Base-by-base conservation (phyloP, 2,888 invertebrate genomes). In the Catocala sponsa region DNA sequence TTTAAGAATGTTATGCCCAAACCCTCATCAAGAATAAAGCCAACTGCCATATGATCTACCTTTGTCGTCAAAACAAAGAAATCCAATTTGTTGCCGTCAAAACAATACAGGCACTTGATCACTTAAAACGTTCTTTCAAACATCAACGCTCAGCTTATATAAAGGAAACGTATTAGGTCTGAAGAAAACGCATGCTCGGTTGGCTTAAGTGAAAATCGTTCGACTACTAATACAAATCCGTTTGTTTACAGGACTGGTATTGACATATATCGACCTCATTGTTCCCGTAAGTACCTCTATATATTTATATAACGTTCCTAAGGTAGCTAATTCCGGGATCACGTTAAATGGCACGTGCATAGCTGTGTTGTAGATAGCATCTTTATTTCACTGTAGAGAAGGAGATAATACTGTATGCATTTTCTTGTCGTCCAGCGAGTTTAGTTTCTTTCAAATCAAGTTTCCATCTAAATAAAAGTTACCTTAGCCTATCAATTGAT, bases 181-280 rank as follows among this genome's bases (percentile, higher is more conserved):
- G 43, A 52, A 35, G 47, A 42, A 50, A 74, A 60, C n/a, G 47
- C 59, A 63, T 60, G 41, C 48, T 59, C 43, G 51, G 50, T 49
- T 62, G 52, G 46, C 46, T 66, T 69, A 54, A 51, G 59, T 44
- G 53, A 62, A 65, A 53, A 69, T 55, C 53, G 58, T 52, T 68
- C 11, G 50, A 63, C 63, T 62, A 70, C 65, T 66, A 61, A 72
- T 63, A 60, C 59, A 55, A 59, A 38, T 70, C 61, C 59, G 55
- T 79, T 85, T 84, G 79, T 81, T 79, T 75, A 47, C 86, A 85
- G 84, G 68, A 66, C 66, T 70, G 61, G 51, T 59, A 63, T 67
- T 65, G 66, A 73, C 70, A 68, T 65, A 70, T 66, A 69, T 65
- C 63, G 55, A 52, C 74, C 75, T 73, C 78, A 78, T 81, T 79